Base-by-base conservation (phyloP, 2,797 vertebrate species). In the Melanogrammus aeglefinus region DNA sequence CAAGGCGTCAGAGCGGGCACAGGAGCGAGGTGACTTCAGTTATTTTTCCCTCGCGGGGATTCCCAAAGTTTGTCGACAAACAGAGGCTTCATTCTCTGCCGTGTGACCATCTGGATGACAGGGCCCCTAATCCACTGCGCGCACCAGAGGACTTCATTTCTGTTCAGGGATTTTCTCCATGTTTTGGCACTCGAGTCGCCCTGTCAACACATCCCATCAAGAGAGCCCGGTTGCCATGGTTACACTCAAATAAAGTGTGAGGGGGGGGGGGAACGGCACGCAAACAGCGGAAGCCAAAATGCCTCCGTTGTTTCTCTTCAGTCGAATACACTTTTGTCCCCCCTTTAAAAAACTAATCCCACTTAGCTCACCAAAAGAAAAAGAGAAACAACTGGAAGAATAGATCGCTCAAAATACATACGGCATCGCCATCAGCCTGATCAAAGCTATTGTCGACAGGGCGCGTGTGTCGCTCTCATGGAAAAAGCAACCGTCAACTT, bases 161-260 rank as follows among this genome's bases (percentile, higher is more conserved):
- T 27, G 80, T 39, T 76, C 66, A 83, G 84, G 88, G 87, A 84
- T 88, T 90, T 82, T 87, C 76, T 83, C 77, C 41, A 1, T 88
- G 3, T 33, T 88, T 88, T 87, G 89, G 88, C 87, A 47, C 13
- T 1, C 39, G 80, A 74, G 80, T 82, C 81, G 36, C 75, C 76
- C 88, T 91, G 88, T 92, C 91, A 92, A 84, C 90, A 87, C 88
- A 77, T 76, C 80, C 82, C 81, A 35, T 91, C 89, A 90, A 90
- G 86, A 88, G 83, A 76, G 75, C 83, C 57, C 51, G 0, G 87
- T 92, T 82, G 84, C 89, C 88, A 91, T 85, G 21, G 89, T 86
- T 75, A 91, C 83, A 0, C 78, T 81, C 83, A 91, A 89, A 91
- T 85, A 86, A 12, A 81, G 78, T 1, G 3, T 41, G 39, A 10